A percentile compares a stretch with the other conserved stretches of the same genome.
phyloP scores from a whole-genome alignment of 2,113 vertebrate species.

The Podilymbus podiceps region DNA sequence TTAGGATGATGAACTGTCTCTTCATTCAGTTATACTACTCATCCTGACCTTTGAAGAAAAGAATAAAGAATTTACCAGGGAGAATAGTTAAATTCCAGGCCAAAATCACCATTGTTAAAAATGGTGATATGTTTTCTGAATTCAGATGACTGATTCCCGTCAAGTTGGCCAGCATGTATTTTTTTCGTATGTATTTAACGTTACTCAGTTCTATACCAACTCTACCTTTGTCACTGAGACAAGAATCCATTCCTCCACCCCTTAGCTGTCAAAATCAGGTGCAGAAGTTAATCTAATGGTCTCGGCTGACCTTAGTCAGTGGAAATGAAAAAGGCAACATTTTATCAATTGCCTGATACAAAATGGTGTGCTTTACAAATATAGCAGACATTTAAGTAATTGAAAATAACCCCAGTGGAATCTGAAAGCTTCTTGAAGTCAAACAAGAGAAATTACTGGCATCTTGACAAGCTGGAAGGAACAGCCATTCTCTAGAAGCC shows the following conservation, averaged over 20 bases:
- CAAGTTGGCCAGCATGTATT: not conserved
- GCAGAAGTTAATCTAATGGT: not conserved
- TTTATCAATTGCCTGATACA: not conserved
- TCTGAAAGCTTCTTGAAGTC: not conserved
- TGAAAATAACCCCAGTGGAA: not conserved
- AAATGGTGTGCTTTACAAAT: not conserved
- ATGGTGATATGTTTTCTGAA: not conserved
- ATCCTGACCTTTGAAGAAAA: not conserved
- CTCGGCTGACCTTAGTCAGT: not conserved
- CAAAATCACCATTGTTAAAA: not conserved
- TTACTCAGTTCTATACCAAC: not conserved
- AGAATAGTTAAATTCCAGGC: not conserved
- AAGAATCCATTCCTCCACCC: not conserved
- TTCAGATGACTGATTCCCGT: not conserved
- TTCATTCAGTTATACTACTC: not conserved
- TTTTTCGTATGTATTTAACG: not conserved
- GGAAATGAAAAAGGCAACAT: not conserved
- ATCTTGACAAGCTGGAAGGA: not conserved
- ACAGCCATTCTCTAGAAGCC: not conserved
- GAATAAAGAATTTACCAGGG: not conserved
- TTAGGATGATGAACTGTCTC: not conserved
- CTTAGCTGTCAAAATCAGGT: not conserved
- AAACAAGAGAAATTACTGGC: not conserved
- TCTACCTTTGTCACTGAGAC: not conserved
- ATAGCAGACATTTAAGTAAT: not conserved